Conservation (phyloP, 2,113 vertebrate genomes). For the Hippocampus guttulatus region DNA sequence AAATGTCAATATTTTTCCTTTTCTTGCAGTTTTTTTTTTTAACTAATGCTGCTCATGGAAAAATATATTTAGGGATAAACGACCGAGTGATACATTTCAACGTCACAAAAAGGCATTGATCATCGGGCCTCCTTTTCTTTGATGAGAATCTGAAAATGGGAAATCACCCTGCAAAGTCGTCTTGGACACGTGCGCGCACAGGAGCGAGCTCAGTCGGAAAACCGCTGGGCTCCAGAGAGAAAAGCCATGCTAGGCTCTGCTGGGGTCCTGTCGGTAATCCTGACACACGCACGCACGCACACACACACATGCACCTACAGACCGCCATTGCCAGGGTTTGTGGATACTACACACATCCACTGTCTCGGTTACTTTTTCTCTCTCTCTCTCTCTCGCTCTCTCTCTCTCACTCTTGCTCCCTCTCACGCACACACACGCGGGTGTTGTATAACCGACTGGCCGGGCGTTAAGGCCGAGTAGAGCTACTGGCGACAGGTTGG, state of each 20-base stretch:
- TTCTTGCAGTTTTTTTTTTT: no score
- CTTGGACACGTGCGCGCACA: slow-evolving; percentile 16
- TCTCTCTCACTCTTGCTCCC: not conserved
- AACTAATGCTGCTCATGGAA: no score
- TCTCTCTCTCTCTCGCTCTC: slow-evolving; percentile 11
- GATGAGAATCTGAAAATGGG: slow-evolving; percentile 1
- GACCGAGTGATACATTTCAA: not conserved
- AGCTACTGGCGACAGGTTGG: slow-evolving; percentile 80
- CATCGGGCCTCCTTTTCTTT: not conserved
- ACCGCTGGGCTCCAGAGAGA: slow-evolving; percentile 71
- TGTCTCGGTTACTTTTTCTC: slow-evolving; percentile 28
- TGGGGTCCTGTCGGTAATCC: slow-evolving; percentile 74
- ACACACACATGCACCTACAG: slow-evolving; percentile 38
- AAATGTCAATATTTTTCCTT: no score
- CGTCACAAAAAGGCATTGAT: not conserved
- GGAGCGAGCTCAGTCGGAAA: slow-evolving; percentile 49
- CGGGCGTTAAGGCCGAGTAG: slow-evolving; percentile 74
- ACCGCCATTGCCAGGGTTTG: slow-evolving; percentile 38
- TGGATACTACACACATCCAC: slow-evolving; percentile 34
- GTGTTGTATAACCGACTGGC: slow-evolving; percentile 51
- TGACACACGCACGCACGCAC: slow-evolving; percentile 41
- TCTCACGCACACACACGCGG: slow-evolving; percentile 24
- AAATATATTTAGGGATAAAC: no score
- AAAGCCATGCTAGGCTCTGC: slow-evolving; percentile 72
- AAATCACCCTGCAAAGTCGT: not conserved